These are phyloP conservation scores for Acholoe squamosa DNA, from an alignment of 2,888 invertebrate genomes.

Conservation along the genomic window DNA sequence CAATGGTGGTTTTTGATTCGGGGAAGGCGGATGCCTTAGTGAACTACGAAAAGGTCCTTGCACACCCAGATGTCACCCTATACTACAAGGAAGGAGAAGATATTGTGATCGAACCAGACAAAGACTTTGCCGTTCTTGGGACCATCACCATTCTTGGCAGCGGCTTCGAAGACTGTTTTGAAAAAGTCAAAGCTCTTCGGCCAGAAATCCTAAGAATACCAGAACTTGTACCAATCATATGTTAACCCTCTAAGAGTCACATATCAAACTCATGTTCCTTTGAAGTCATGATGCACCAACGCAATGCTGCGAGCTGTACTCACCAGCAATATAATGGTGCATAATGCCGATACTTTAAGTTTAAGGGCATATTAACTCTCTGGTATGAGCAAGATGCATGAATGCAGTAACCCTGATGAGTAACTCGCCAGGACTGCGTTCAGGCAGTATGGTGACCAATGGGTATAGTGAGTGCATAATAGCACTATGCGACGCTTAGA, in stretches of 20 bases:
- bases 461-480: no score
- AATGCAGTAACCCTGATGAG: no score
- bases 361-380: background rate
- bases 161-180: constrained; percentile 58
- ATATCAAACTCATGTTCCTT: background rate
- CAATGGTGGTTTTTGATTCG: constrained; percentile 53
- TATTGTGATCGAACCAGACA: constrained; percentile 64
- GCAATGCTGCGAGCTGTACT: background rate
- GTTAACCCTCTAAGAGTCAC: background rate
- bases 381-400: background rate
- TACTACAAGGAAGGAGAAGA: constrained; percentile 65
- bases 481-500: no score
- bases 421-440: no score
- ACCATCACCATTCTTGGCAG: constrained; percentile 56
- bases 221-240: constrained; percentile 60
- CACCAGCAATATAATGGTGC: background rate
- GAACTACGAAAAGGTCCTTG: constrained; percentile 60
- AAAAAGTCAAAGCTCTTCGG: constrained; percentile 60
- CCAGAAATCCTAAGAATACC: constrained; percentile 63
- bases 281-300: background rate
- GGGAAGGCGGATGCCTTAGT: constrained; percentile 62
- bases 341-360: background rate
- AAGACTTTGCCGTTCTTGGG: constrained; percentile 62
- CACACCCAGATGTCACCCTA: constrained; percentile 60
- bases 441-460: no score